Conservation (phyloP, 2,113 vertebrate genomes). For the Neotragus pygmaeus region DNA sequence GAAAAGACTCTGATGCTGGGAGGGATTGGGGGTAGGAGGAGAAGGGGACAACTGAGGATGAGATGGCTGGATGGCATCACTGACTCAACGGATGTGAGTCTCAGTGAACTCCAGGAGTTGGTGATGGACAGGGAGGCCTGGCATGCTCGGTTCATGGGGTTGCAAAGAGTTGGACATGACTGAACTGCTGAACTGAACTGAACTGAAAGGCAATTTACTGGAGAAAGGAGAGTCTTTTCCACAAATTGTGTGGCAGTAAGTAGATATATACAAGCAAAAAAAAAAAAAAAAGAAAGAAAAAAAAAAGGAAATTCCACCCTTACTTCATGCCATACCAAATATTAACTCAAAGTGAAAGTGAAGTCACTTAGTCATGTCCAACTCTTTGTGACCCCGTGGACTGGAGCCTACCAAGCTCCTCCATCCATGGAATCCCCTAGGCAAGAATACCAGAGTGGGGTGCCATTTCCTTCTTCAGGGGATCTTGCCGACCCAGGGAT, state of each 20-base stretch:
- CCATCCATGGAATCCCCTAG: too few species aligned
- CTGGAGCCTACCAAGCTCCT: too few species aligned
- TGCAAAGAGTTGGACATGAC: rapidly evolving
- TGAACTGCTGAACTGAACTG: neutral
- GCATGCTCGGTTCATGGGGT: neutral
- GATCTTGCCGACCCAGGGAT: too few species aligned
- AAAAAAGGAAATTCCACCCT: neutral
- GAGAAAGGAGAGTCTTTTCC: neutral
- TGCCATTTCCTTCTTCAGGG: too few species aligned
- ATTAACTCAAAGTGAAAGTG: neutral
- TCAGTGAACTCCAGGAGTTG: neutral
- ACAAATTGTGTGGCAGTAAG: neutral
- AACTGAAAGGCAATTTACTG: neutral
- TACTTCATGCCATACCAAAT: neutral
- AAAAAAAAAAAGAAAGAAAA: neutral
- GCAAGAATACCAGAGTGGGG: too few species aligned
- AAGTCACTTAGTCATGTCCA: too few species aligned
- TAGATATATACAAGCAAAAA: neutral
- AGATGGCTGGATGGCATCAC: neutral
- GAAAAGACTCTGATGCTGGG: too few species aligned
- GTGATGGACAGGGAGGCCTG: neutral
- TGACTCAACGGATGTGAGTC: neutral
- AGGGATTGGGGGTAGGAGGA: neutral
- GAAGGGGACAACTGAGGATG: neutral
- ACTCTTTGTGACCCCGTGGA: too few species aligned